Evolutionary conservation across 2,888 invertebrate species (phyloP).

Genomic region (Cheilosia urbana): DNA sequence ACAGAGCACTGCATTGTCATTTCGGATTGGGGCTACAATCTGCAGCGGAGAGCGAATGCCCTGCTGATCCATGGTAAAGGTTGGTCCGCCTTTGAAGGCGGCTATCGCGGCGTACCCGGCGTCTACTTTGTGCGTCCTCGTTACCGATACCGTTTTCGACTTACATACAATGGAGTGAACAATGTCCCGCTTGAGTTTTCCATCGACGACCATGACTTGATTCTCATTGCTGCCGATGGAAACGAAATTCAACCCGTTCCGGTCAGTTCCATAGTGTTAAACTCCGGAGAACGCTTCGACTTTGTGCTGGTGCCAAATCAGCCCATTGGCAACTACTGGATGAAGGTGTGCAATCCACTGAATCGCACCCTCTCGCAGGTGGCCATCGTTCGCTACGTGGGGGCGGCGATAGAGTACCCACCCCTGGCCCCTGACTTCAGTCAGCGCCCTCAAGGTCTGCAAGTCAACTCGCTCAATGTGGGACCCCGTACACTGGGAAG

Average conservation of each 20-base stretch:
- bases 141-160: slow-evolving; percentile 80
- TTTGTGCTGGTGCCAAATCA: slow-evolving; percentile 81
- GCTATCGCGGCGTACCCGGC: slow-evolving; percentile 18
- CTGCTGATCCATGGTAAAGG: slow-evolving; percentile 80
- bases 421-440: background rate
- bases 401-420: slow-evolving; percentile 67
- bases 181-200: slow-evolving; percentile 80
- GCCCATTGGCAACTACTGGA: slow-evolving; percentile 80
- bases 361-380: slow-evolving; percentile 78
- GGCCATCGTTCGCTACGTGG: slow-evolving; percentile 80
- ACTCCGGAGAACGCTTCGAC: slow-evolving; percentile 81
- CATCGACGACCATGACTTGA: slow-evolving; percentile 79
- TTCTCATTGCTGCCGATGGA: slow-evolving; percentile 81
- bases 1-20: slow-evolving; percentile 80
- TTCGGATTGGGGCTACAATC: slow-evolving; percentile 81
- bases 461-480: slow-evolving; percentile 26
- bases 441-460: slow-evolving; percentile 21
- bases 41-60: slow-evolving; percentile 78
- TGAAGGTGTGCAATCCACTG: slow-evolving; percentile 79
- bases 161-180: slow-evolving; percentile 80
- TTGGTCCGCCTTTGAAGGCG: slow-evolving; percentile 68
- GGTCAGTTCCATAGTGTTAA: slow-evolving; percentile 79
- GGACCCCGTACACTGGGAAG: slow-evolving; percentile 11
- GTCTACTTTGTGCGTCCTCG: slow-evolving; percentile 78
- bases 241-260: slow-evolving; percentile 80